Conservation (phyloP, 2,113 vertebrate species). For the Xyrauchen texanus region DNA sequence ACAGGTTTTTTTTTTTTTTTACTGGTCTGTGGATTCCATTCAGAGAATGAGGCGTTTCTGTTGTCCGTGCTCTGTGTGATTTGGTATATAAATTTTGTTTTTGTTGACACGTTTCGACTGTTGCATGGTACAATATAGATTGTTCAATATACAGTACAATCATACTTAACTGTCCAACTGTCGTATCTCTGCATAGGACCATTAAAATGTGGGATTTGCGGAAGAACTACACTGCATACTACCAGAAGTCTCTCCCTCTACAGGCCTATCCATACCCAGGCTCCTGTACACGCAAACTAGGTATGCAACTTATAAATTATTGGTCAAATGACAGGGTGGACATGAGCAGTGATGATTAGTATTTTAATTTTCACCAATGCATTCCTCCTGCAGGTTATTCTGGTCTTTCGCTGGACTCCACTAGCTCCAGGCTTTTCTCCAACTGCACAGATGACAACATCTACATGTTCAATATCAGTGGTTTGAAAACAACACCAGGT, state of each 20-base stretch:
- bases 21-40: too few species aligned
- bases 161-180: neutral
- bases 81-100: too few species aligned
- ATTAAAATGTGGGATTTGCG: conserved; percentile 96
- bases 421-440: conserved; percentile 84
- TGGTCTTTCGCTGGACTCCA: conserved; percentile 88
- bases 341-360: neutral
- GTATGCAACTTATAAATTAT: too few species aligned
- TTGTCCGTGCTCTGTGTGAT: too few species aligned
- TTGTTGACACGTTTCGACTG: too few species aligned
- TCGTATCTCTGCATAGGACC: conserved; percentile 72
- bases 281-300: conserved; percentile 86
- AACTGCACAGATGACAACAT: conserved; percentile 95
- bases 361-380: neutral
- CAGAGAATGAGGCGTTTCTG: too few species aligned
- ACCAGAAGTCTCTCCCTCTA: conserved; percentile 82
- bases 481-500: conserved; percentile 86
- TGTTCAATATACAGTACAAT: too few species aligned
- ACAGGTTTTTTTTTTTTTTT: too few species aligned
- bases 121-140: too few species aligned
- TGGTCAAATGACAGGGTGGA: too few species aligned
- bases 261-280: conserved; percentile 88
- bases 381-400: conserved; percentile 83
- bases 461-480: conserved; percentile 91
- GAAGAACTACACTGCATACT: conserved; percentile 83